A percentile compares a stretch with the other conserved stretches of the same genome.
Conservation (phyloP, 2,113 vertebrate species). For the Orthochromis malagaraziensis region DNA sequence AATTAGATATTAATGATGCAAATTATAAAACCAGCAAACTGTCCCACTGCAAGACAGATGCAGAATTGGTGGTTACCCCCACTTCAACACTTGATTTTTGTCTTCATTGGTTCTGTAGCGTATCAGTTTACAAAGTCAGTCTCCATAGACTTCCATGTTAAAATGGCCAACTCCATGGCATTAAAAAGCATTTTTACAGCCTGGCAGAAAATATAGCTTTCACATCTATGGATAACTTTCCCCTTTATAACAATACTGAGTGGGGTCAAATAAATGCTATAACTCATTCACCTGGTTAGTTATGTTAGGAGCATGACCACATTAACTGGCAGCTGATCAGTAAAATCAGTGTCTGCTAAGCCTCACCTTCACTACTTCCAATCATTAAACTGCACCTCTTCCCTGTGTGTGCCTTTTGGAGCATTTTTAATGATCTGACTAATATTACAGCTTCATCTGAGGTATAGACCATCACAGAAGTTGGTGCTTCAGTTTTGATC, state of each 20-base stretch:
- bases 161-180: background rate
- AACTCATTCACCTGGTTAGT: background rate
- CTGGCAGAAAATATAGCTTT: background rate
- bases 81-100: background rate
- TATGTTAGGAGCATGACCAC: background rate
- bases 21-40: background rate
- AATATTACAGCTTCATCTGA: background rate
- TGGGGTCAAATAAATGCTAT: background rate
- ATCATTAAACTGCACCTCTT: background rate
- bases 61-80: background rate
- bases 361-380: background rate
- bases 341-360: background rate
- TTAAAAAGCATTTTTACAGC: background rate
- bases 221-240: background rate
- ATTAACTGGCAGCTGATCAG: background rate
- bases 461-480: background rate
- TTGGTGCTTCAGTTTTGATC: background rate
- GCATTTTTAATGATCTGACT: background rate
- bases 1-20: background rate
- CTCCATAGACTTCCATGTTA: background rate
- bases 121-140: background rate
- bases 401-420: background rate
- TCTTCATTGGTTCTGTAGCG: background rate
- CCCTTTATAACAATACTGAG: background rate
- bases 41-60: background rate